These are phyloP conservation scores for Lepidocyrtoides sp. DNA, from an alignment of 2,888 invertebrate genomes.

Conservation along the genomic window DNA sequence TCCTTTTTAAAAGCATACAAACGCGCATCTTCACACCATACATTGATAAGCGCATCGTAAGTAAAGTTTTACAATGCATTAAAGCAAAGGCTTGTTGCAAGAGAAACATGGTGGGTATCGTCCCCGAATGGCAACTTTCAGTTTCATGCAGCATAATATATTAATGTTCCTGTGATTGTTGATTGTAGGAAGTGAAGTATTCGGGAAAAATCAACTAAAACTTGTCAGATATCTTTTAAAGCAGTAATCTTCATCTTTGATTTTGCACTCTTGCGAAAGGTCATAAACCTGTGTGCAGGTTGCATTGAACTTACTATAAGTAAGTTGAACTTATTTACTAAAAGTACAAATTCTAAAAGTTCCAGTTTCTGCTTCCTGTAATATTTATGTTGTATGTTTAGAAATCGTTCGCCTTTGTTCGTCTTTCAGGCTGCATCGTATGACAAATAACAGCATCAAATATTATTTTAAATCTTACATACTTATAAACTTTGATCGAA, in stretches of 20 bases:
- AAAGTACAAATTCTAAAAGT: too few species aligned
- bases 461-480: neutral
- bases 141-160: neutral
- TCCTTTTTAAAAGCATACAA: neutral
- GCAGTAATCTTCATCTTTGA: slow-evolving; percentile 16
- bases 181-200: neutral
- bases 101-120: neutral
- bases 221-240: slow-evolving; percentile 62
- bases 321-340: too few species aligned
- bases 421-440: neutral
- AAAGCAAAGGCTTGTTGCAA: neutral
- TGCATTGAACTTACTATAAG: slow-evolving; percentile 80
- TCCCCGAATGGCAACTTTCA: slow-evolving; percentile 19
- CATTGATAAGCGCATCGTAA: neutral
- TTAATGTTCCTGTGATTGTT: neutral
- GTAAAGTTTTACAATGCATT: neutral
- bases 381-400: neutral
- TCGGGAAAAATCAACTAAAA: slow-evolving; percentile 3
- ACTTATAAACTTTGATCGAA: too few species aligned
- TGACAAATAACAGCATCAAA: neutral
- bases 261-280: slow-evolving; percentile 73
- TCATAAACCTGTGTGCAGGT: slow-evolving; percentile 77
- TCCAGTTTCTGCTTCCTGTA: neutral
- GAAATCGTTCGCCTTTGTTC: neutral
- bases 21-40: neutral